Evolutionary conservation across 2,113 vertebrate species (phyloP), one percentile per base, ranked within the genome.

Genomic region (Pseudorhombus dupliciocellatus): DNA sequence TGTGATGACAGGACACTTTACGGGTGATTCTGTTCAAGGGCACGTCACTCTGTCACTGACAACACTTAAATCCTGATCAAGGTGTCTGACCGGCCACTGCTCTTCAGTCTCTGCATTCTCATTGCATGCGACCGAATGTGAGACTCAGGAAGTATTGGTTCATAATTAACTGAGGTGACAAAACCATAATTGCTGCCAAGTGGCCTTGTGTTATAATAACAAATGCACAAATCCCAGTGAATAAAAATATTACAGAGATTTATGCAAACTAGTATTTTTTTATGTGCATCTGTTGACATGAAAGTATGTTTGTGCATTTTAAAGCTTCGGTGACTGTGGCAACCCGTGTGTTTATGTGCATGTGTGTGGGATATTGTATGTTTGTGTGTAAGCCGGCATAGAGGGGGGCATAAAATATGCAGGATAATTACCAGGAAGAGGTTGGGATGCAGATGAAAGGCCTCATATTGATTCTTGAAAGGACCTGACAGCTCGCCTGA

Each of bases 371-470:
- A 87, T 70, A 75, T 79, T 78, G 74, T 83, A 77, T 82, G 79
- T 88, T 83, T 91, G 88, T 88, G 90, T 86, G 90, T 86, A 80
- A 87, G 83, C 80, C 79, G 81, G 85, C 68, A 73, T 80, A 53
- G 79, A 79, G 74, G 79, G 76, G 79, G 77, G 80, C 82, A 91
- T 92, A 92, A 92, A 92, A 92, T 91, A 92, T 92, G 90, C 90
- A 90, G 93, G 85, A 93, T 94, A 94, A 94, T 93, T 93, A 93
- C 90, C 86, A 90, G 90, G 90, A 93, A 93, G 90, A 93, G 90
- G 92, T 90, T 90, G 90, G 87, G 88, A 90, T 68, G 77, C 90
- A 91, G 91, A 93, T 93, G 91, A 94, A 93, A 94, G 88, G 80
- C 88, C 87, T 90, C 65, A 76, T 92, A 91, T 92, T 92, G 92